Evolutionary conservation across 2,888 invertebrate genomes (phyloP).

Genomic region (Tricholauxania praeusta): DNA sequence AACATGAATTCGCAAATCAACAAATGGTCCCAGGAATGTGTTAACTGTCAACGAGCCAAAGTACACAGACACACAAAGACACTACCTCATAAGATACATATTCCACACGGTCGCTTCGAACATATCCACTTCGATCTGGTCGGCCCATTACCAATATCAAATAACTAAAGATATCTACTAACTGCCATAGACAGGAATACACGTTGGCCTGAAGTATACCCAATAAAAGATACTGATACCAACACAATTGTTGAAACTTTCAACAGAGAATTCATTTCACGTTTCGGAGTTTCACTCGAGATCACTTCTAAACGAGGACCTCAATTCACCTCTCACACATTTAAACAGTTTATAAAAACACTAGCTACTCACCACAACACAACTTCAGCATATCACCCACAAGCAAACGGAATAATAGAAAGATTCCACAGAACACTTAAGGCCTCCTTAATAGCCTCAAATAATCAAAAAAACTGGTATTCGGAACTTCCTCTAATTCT

Average conservation of each 20-base stretch:
- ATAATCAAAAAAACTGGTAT: not conserved
- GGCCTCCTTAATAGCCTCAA: not conserved
- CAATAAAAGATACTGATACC: not conserved
- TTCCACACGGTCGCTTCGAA: no score
- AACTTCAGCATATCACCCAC: not conserved
- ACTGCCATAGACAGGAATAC: no score
- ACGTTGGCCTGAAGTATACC: not conserved
- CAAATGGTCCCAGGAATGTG: no score
- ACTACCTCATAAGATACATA: no score
- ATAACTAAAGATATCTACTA: no score
- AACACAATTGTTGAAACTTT: not conserved
- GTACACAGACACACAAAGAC: no score
- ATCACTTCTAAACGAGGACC: not conserved
- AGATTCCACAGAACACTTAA: not conserved
- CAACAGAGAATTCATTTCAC: not conserved
- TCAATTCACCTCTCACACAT: not conserved
- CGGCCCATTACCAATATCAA: no score
- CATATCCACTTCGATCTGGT: no score
- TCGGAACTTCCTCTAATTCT: not conserved
- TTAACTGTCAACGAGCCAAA: no score
- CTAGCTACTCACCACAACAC: not conserved
- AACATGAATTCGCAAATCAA: no score
- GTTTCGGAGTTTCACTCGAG: not conserved
- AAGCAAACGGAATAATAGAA: not conserved
- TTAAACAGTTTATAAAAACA: not conserved